phyloP scores from a whole-genome alignment of 2,888 invertebrate species.

The Pristionchus arcanus region DNA sequence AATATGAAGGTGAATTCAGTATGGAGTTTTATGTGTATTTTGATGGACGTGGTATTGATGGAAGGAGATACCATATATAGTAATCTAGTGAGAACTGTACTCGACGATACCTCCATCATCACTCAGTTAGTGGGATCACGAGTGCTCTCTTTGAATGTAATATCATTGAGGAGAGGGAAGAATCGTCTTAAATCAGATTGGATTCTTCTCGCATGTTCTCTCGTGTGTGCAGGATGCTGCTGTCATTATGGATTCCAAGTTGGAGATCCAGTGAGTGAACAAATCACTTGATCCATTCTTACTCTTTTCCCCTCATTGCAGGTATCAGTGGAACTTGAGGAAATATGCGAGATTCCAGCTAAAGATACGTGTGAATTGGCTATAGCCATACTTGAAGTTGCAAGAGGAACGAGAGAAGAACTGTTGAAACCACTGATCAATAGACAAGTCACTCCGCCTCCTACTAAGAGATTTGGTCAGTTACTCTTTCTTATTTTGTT shows the following conservation, averaged over 20 bases:
- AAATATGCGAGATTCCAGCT: conserved; percentile 9
- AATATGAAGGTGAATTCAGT: conserved; percentile 13
- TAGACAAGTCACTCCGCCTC: conserved; percentile 34
- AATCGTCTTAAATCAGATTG: conserved; percentile 45
- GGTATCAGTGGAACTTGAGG: conserved; percentile 29
- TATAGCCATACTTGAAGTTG: conserved; percentile 43
- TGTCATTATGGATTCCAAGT: conserved; percentile 51
- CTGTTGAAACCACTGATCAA: not conserved
- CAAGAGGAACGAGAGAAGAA: not conserved
- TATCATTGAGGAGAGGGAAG: not conserved
- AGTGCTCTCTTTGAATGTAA: not conserved
- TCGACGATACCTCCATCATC: not conserved
- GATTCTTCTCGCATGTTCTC: conserved; percentile 18
- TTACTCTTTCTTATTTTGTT: not conserved
- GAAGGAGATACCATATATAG: conserved; percentile 38
- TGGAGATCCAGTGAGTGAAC: conserved; percentile 33
- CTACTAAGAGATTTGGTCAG: conserved; percentile 16
- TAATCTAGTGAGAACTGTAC: not conserved
- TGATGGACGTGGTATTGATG: conserved; percentile 49
- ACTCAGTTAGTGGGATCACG: not conserved
- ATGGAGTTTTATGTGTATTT: conserved; percentile 48
- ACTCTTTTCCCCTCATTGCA: not conserved
- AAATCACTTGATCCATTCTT: not conserved
- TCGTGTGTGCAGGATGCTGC: conserved; percentile 40
- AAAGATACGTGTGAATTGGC: conserved; percentile 45